Evolutionary conservation across 92 coral and sea anemone genomes (phyloP).

Genomic region (Actinostola sp.): DNA sequence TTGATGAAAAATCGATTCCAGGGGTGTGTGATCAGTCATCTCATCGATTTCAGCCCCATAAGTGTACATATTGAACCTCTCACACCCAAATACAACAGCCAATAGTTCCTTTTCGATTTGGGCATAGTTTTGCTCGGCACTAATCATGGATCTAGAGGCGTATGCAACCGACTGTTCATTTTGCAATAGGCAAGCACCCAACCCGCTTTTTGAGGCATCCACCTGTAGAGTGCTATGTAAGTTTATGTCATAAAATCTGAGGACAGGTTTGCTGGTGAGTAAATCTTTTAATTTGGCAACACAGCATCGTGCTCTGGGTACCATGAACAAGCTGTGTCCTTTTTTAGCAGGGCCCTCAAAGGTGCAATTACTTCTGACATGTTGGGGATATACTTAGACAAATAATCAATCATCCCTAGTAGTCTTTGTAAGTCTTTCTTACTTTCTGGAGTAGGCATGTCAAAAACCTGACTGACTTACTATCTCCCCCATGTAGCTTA

Average conservation of each 20-base stretch:
- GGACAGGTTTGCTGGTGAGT: constrained; percentile 50
- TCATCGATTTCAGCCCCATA: constrained; percentile 30
- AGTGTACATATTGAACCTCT: constrained; percentile 38
- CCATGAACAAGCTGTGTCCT: constrained; percentile 49
- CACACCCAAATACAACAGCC: constrained; percentile 45
- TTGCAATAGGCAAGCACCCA: constrained; percentile 49
- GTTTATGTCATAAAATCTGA: constrained; percentile 33
- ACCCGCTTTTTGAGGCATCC: constrained; percentile 49
- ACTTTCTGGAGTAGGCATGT: constrained; percentile 23
- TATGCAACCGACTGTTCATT: constrained; percentile 52
- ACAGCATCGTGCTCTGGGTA: constrained; percentile 29
- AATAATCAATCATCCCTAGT: constrained; percentile 38
- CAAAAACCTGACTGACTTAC: background rate
- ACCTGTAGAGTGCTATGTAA: constrained; percentile 35
- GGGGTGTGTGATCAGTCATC: constrained; percentile 53
- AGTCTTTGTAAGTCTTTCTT: constrained; percentile 33
- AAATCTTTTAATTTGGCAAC: constrained; percentile 44
- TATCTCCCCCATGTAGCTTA: constrained; percentile 9
- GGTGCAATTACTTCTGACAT: constrained; percentile 17
- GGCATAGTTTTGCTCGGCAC: constrained; percentile 43
- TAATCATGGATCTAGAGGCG: constrained; percentile 41
- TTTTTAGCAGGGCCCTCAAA: constrained; percentile 4
- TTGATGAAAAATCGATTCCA: constrained; percentile 33
- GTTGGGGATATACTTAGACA: constrained; percentile 30
- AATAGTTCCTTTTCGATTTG: constrained; percentile 47